Base-by-base conservation (phyloP, 2,113 vertebrate genomes). In the Podarcis muralis region DNA sequence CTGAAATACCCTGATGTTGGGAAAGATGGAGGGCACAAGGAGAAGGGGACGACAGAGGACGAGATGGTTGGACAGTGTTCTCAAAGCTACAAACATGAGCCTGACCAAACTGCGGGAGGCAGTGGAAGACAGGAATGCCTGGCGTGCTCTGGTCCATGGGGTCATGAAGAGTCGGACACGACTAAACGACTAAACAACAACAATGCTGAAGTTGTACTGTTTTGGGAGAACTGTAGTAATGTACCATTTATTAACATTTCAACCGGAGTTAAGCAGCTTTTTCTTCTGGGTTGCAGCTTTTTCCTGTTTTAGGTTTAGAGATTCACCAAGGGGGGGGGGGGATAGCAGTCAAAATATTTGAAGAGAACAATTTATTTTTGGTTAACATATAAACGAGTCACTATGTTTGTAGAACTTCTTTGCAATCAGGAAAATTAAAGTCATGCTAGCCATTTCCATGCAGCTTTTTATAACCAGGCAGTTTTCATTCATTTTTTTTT, bases 381-480 rank as follows among this genome's bases (percentile, higher is more conserved):
- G 48, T 89, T 87, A 86, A 93, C 90, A 94, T 83, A 35, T 88
- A 89, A 0, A 0, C 40, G 30, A 86, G 30, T 74, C 65, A 89
- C 57, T 90, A 81, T 91, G 90, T 93, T 88, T 94, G n/a, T 91
- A 37, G 25, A 94, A 94, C 85, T 78, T 78, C 48, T 77, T 53
- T 88, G 53, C 27, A 80, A 66, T 86, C 90, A 90, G 53, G 77
- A 90, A 65, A 84, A 88, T 69, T 86, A 81, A 62, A 94, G 74
- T 89, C 88, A 66, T 76, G 37, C 92, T 88, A 88, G 83, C 85
- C 94, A 88, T 92, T 89, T 93, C 88, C 82, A 90, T 90, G 40
- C 86, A 90, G 81, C 90, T 90, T 91, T 95, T 95, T 95, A 88
- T 88, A 94, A 69, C 68, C 62, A 74, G 81, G 40, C 9, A 48